Evolutionary conservation across 2,888 invertebrate genomes (phyloP).

Genomic region (Ypsolopha sequella): DNA sequence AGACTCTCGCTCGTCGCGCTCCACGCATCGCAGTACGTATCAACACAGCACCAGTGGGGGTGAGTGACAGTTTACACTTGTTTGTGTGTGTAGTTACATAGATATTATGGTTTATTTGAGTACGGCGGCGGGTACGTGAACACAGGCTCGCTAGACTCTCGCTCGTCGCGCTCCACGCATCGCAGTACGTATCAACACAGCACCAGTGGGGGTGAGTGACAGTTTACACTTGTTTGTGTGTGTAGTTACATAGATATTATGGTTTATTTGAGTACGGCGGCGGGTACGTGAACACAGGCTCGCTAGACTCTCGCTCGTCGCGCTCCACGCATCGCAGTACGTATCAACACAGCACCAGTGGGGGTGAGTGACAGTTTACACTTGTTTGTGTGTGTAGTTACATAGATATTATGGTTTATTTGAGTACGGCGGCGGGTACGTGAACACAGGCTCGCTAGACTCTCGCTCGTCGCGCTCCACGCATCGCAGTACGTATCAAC

Average conservation of each 20-base stretch:
- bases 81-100: too few species aligned
- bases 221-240: too few species aligned
- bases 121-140: constrained; percentile 77
- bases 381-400: too few species aligned
- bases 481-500: constrained; percentile 38
- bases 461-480: constrained; percentile 72
- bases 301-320: constrained; percentile 76
- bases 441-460: constrained; percentile 83
- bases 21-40: constrained; percentile 50
- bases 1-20: constrained; percentile 74
- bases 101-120: constrained; percentile 93
- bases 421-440: constrained; percentile 76
- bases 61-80: too few species aligned
- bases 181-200: constrained; percentile 29
- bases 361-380: too few species aligned
- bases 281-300: constrained; percentile 82
- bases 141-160: constrained; percentile 81
- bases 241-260: too few species aligned
- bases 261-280: constrained; percentile 85
- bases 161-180: constrained; percentile 65
- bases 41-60: background rate
- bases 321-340: constrained; percentile 58
- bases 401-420: constrained; percentile 96
- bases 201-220: background rate
- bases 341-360: constrained; percentile 12